A percentile compares a stretch with the other conserved stretches of the same genome.
phyloP scores from a whole-genome alignment of 2,888 invertebrate genomes.

The Oxytorus armatus region DNA sequence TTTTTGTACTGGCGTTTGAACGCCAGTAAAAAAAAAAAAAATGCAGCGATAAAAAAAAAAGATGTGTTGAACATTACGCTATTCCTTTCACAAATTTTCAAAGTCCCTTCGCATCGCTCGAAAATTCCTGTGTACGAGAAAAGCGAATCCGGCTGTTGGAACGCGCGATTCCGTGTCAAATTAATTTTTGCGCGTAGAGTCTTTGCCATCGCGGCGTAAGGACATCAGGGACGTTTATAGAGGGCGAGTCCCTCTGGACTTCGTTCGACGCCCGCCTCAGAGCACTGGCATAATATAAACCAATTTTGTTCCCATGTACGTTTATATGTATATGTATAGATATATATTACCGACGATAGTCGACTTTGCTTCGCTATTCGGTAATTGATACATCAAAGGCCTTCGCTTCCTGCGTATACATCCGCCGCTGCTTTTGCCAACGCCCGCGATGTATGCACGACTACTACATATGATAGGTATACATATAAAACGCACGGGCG shows the following conservation, averaged over 20 bases:
- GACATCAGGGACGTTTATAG: constrained; percentile 6
- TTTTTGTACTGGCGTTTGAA: too few species aligned
- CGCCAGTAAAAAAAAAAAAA: not conserved
- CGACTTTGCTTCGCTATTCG: constrained; percentile 65
- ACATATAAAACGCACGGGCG: constrained; percentile 9
- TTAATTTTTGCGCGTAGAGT: constrained; percentile 39
- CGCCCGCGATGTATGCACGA: constrained; percentile 39
- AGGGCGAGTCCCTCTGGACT: constrained; percentile 25
- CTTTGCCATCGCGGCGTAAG: constrained; percentile 2
- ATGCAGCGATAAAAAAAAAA: too few species aligned
- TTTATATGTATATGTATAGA: too few species aligned
- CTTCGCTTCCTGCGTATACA: constrained; percentile 60
- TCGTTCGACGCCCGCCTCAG: constrained; percentile 43
- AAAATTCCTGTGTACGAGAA: not conserved
- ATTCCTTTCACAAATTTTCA: not conserved
- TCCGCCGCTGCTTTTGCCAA: constrained; percentile 51
- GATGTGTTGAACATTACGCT: not conserved
- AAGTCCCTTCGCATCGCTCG: not conserved
- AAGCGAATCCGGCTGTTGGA: constrained; percentile 1
- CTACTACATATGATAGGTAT: constrained; percentile 9
- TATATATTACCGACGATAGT: constrained; percentile 30
- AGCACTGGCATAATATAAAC: constrained; percentile 50
- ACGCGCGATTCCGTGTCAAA: constrained; percentile 40
- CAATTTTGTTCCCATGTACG: constrained; percentile 54
- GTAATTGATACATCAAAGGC: constrained; percentile 75